These are phyloP conservation scores for Eriosoma lanigerum DNA, from an alignment of 1,140 invertebrate species.

Conservation along the genomic window DNA sequence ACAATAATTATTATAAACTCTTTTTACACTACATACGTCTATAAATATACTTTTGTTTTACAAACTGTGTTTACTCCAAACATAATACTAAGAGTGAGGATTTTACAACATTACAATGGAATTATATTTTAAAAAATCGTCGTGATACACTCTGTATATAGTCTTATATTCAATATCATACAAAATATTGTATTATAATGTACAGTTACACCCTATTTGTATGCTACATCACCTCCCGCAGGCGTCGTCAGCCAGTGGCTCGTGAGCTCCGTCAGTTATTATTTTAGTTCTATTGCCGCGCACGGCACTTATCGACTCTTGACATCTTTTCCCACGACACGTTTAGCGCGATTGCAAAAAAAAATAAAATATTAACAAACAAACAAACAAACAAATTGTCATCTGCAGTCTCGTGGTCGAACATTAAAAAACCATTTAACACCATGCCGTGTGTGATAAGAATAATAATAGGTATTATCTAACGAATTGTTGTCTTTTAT, in stretches of 20 bases:
- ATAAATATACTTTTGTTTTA: constrained; percentile 46
- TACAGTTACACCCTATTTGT: too few relatives aligned
- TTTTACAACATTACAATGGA: too few relatives aligned
- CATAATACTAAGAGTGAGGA: too few relatives aligned
- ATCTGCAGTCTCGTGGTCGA: not conserved
- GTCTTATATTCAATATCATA: too few relatives aligned
- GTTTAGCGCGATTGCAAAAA: not conserved
- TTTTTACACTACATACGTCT: too few relatives aligned
- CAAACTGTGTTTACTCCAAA: constrained; percentile 43
- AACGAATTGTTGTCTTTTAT: too few relatives aligned
- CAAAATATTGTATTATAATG: too few relatives aligned
- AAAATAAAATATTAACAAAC: not conserved
- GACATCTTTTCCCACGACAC: constrained; percentile 50
- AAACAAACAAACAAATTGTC: not conserved
- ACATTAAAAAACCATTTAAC: constrained; percentile 33
- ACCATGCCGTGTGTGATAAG: too few relatives aligned
- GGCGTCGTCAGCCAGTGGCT: constrained; percentile 24
- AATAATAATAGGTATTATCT: too few relatives aligned
- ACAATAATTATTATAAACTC: constrained; percentile 44
- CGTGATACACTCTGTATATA: too few relatives aligned
- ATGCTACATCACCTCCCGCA: constrained; percentile 48
- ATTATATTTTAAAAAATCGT: too few relatives aligned
- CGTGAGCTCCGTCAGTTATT: constrained; percentile 31
- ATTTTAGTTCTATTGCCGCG: constrained; percentile 1
- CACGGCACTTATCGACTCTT: constrained; percentile 44